phyloP scores from a whole-genome alignment of 1,140 invertebrate species.

The Varroa destructor region DNA sequence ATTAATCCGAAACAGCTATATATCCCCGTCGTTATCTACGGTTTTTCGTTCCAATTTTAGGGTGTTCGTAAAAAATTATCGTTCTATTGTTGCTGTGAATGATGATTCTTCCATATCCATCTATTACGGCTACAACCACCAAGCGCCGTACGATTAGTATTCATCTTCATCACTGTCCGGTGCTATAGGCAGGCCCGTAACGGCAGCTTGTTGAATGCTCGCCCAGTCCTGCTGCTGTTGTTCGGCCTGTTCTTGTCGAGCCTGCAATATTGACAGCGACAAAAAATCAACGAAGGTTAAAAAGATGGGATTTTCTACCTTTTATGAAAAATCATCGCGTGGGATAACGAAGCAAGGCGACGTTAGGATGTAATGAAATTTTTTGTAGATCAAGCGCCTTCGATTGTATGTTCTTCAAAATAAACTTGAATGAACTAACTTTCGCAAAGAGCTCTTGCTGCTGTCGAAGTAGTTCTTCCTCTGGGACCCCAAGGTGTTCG shows the following conservation, averaged over 20 bases:
- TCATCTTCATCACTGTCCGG: slow-evolving; percentile 23
- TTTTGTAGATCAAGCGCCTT: background rate
- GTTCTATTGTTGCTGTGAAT: too few species aligned
- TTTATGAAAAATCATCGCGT: background rate
- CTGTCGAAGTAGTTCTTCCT: slow-evolving; percentile 87
- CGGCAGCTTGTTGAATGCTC: slow-evolving; percentile 57
- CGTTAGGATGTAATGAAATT: too few species aligned
- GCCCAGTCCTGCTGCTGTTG: slow-evolving; percentile 77
- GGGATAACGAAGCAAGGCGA: too few species aligned
- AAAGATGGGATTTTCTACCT: background rate
- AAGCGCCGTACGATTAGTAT: background rate
- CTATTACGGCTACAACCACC: too few species aligned
- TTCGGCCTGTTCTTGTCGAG: slow-evolving; percentile 72
- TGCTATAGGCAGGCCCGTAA: slow-evolving; percentile 29
- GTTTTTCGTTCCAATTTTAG: too few species aligned
- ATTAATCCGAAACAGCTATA: too few species aligned
- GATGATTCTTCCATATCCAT: too few species aligned
- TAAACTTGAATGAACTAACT: slow-evolving; percentile 40
- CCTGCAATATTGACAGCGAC: slow-evolving; percentile 43
- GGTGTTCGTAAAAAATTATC: too few species aligned
- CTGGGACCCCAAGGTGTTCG: slow-evolving; percentile 91
- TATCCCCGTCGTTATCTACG: too few species aligned
- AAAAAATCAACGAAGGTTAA: background rate
- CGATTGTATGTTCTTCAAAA: slow-evolving; percentile 6
- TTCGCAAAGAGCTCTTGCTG: slow-evolving; percentile 97